phyloP scores from a whole-genome alignment of 1,140 invertebrate species.

The Neodiprion pinetum region DNA sequence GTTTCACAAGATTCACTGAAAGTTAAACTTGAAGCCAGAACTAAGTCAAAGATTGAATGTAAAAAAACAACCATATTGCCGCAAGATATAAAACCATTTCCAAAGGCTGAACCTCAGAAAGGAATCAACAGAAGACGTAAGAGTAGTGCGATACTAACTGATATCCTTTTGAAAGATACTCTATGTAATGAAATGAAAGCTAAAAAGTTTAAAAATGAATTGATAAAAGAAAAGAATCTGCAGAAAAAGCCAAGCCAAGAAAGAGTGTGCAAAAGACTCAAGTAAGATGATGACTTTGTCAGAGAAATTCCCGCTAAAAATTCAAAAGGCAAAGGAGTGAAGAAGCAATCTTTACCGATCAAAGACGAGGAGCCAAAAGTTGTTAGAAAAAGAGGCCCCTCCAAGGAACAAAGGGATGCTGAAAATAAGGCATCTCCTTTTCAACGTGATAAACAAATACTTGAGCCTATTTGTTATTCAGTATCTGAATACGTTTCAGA shows the following conservation, averaged over 20 bases:
- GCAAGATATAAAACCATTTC: conserved; percentile 23
- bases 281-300: not conserved
- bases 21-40: not conserved
- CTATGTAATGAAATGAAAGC: too few relatives aligned
- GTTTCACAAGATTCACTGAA: not conserved
- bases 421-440: too few relatives aligned
- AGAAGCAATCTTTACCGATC: not conserved
- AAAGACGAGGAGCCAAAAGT: not conserved
- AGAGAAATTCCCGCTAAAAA: not conserved
- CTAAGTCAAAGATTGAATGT: not conserved
- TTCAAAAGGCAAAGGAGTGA: not conserved
- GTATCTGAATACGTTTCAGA: too few relatives aligned
- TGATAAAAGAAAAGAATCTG: not conserved
- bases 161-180: not conserved
- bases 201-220: conserved; percentile 1
- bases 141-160: conserved; percentile 19
- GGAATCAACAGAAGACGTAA: conserved; percentile 6
- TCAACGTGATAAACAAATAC: too few relatives aligned
- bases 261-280: not conserved
- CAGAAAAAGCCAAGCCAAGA: not conserved
- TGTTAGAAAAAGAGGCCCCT: too few relatives aligned
- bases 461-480: too few relatives aligned
- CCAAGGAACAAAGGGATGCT: too few relatives aligned
- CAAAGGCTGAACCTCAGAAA: conserved; percentile 25
- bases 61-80: conserved; percentile 11